Percentiles rank a stretch among this genome's conserved stretches.
phyloP scores from a whole-genome alignment of 2,113 vertebrate species.

The human (Homo sapiens) region GRCh38 chr15:42739501-42740000 shows the following conservation, averaged over 20 bases:
- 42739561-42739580: background rate
- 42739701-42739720: conserved; percentile 9
- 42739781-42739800: conserved; percentile 7
- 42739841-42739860: background rate
- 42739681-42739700: conserved; percentile 40
- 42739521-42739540: background rate
- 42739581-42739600: background rate
- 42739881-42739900: background rate
- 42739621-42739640: background rate
- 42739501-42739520: conserved; percentile 44
- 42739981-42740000: background rate
- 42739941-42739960: conserved; percentile 19
- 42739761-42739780: background rate
- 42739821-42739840: background rate
- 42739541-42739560: background rate
- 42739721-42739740: conserved; percentile 31
- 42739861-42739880: background rate
- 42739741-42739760: conserved; percentile 10
- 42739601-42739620: background rate
- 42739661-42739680: conserved; percentile 47
- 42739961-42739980: conserved; percentile 40
- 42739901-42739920: background rate
- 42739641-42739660: background rate
- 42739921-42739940: background rate
- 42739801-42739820: background rate